Evolutionary conservation across 2,797 vertebrate genomes (phyloP), one percentile per base, ranked within the genome.

Genomic region (Anguilla anguilla): DNA sequence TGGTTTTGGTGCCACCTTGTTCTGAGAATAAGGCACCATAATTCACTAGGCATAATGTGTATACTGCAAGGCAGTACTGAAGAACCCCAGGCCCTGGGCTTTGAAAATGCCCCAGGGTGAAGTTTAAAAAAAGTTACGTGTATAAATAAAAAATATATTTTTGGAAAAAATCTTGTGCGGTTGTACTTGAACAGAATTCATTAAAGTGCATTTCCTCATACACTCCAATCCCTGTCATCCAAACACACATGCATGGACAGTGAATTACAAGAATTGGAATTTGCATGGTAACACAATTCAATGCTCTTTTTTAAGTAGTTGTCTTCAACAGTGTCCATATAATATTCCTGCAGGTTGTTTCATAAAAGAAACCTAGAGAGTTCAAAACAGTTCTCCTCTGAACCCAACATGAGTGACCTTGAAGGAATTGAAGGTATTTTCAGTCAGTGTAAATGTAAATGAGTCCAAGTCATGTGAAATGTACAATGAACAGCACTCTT

Each of bases 41-140:
- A 91, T 94, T 95, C 87, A 93, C 91, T 90, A 94, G 94, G 91
- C 92, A 90, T 89, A 57, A 28, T 92, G 88, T 85, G 91, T 92
- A 89, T 90, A 35, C 59, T 91, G 91, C 91, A 91, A 93, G 92
- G 90, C 90, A 90, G 86, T 89, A 89, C 89, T 89, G 89, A 59
- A 53, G 39, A 11, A 35, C 81, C n/a, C 84, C 61, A 90, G 84
- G 51, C 10, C 25, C 49, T 88, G 91, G 91, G 91, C 94, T 96
- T 94, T 94, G 93, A 94, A 94, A 91, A 89, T 89, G 94, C 86
- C 92, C 69, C 90, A 81, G 88, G 53, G 59, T 72, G 59, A 89
- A 85, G 84, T 87, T 86, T 88, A 88, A 64, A 86, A 87, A 46
- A 46, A 88, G 17, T 83, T 84, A 5, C 49, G 88, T 90, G 89